phyloP scores from a whole-genome alignment of 1,140 invertebrate genomes.

The Conus ventricosus region DNA sequence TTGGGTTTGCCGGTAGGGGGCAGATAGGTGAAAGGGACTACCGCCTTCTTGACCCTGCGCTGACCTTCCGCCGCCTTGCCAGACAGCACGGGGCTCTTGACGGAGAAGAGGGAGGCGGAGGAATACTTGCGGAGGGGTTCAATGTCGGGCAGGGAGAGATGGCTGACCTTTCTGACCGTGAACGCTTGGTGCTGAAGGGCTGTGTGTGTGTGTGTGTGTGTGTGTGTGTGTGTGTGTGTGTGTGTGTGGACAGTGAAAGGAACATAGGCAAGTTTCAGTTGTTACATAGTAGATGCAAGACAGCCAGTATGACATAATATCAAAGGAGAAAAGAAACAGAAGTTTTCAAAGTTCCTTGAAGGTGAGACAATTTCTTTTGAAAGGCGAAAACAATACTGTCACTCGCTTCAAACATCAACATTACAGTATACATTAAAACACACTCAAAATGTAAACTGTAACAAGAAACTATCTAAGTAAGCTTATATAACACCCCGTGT shows the following conservation, averaged over 20 bases:
- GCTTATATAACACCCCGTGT: too few relatives aligned
- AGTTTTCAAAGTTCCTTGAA: too few relatives aligned
- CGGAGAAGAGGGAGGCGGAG: conserved; percentile 21
- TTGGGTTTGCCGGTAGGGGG: conserved; percentile 27
- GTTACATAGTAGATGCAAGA: too few relatives aligned
- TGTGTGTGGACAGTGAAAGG: not conserved
- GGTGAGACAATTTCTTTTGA: too few relatives aligned
- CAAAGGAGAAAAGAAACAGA: too few relatives aligned
- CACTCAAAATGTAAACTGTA: too few relatives aligned
- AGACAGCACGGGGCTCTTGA: not conserved
- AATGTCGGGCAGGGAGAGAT: conserved; percentile 30
- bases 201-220: not conserved
- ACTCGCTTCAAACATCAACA: too few relatives aligned
- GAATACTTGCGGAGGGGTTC: conserved; percentile 28
- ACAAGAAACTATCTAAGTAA: too few relatives aligned
- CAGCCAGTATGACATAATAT: too few relatives aligned
- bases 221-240: conserved; percentile 16
- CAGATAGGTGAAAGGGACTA: conserved; percentile 9
- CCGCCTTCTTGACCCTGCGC: not conserved
- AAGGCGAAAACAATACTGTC: too few relatives aligned
- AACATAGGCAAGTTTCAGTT: too few relatives aligned
- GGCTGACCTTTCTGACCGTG: not conserved
- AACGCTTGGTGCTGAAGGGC: not conserved
- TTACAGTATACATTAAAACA: too few relatives aligned
- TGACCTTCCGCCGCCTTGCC: not conserved